Conservation (phyloP, 2,797 vertebrate genomes). For the Muraenolepis orangiensis region DNA sequence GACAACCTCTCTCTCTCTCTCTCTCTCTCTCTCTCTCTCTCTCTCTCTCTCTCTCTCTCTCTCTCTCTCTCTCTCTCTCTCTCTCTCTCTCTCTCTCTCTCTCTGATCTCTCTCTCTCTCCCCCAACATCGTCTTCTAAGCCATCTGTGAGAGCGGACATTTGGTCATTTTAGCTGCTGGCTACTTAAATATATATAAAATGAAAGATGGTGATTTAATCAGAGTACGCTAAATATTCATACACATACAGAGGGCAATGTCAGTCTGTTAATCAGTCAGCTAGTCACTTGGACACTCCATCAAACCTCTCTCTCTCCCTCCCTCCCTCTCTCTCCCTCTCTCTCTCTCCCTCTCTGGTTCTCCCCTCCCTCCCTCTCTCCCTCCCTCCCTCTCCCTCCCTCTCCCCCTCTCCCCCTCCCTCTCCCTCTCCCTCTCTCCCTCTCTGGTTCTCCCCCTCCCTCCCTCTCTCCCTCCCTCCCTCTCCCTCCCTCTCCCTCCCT, state of each 20-base stretch:
- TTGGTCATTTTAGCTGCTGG: neutral
- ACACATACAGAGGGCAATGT: neutral
- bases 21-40: conserved; percentile 29
- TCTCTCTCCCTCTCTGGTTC: neutral
- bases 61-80: conserved; percentile 28
- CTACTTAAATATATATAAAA: neutral
- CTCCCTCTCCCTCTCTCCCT: too few species aligned
- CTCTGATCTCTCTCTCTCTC: conserved; percentile 27
- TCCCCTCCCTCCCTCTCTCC: too few species aligned
- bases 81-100: conserved; percentile 27
- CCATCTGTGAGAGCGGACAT: neutral
- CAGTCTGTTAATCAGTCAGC: neutral
- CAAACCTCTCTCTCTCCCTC: too few species aligned
- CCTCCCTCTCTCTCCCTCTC: too few species aligned
- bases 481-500: neutral
- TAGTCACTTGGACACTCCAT: neutral
- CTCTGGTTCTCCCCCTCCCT: conserved; percentile 4
- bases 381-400: too few species aligned
- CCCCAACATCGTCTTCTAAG: neutral
- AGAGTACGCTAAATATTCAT: neutral
- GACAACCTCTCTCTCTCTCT: conserved; percentile 7
- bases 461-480: too few species aligned
- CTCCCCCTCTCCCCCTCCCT: too few species aligned
- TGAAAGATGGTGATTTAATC: too few species aligned
- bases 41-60: conserved; percentile 20